Percentiles rank a stretch among this genome's conserved stretches.
phyloP scores from a whole-genome alignment of 2,888 invertebrate species.

The Caenorhabditis afra region DNA sequence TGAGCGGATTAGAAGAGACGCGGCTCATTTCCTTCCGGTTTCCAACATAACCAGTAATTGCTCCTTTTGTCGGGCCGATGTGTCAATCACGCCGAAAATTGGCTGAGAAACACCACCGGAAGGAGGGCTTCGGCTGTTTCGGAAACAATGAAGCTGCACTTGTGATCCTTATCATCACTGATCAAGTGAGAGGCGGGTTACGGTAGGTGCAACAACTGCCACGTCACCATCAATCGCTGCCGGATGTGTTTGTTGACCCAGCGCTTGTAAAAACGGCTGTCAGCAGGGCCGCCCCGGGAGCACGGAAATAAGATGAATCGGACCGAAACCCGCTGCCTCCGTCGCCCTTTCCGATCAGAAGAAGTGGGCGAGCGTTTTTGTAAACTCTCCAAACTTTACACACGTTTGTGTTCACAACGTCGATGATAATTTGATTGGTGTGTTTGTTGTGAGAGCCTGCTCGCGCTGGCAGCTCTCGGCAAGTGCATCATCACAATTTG shows the following conservation, averaged over 20 bases:
- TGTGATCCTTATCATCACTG: constrained; percentile 19
- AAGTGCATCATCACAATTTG: constrained; percentile 59
- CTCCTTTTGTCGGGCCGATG: constrained; percentile 18
- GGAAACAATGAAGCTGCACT: constrained; percentile 10
- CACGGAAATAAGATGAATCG: constrained; percentile 34
- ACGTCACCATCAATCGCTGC: constrained; percentile 44
- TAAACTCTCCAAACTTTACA: constrained; percentile 43
- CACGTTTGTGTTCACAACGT: constrained; percentile 34
- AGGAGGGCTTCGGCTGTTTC: no score
- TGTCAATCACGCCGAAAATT: constrained; percentile 11
- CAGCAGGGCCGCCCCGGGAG: constrained; percentile 10
- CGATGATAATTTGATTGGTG: constrained; percentile 53
- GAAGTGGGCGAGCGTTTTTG: constrained; percentile 1
- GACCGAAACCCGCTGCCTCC: neutral
- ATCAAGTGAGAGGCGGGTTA: constrained; percentile 13
- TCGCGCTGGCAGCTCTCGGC: constrained; percentile 6
- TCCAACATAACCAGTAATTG: constrained; percentile 34
- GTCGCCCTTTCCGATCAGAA: neutral
- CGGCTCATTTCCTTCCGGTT: no score
- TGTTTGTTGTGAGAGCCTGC: constrained; percentile 30
- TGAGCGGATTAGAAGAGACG: constrained; percentile 26
- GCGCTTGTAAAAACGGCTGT: constrained; percentile 57
- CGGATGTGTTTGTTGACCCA: constrained; percentile 47
- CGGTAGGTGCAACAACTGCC: constrained; percentile 43
- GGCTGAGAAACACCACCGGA: constrained; percentile 4